Conservation (phyloP, 1,140 invertebrate species). For the Zaprionus kolodkinae region DNA sequence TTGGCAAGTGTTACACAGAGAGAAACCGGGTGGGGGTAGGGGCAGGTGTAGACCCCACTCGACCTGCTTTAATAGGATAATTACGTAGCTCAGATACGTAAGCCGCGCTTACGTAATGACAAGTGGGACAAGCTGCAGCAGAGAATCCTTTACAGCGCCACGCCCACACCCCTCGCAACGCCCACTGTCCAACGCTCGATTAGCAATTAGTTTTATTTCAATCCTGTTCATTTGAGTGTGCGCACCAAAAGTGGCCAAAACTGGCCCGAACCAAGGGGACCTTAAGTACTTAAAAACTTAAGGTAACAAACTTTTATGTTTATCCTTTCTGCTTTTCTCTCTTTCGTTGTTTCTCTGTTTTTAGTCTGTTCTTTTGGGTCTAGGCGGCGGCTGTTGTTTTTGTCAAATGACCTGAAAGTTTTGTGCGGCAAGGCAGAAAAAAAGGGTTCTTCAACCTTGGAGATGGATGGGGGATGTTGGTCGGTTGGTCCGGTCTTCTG, state of each 20-base stretch:
- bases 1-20: conserved; percentile 57
- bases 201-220: conserved; percentile 79
- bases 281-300: conserved; percentile 75
- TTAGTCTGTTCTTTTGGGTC: background rate
- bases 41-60: background rate
- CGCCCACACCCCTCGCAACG: background rate
- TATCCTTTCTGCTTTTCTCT: conserved; percentile 27
- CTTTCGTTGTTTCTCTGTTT: background rate
- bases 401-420: conserved; percentile 48
- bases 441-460: conserved; percentile 27
- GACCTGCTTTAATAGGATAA: conserved; percentile 61
- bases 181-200: conserved; percentile 51
- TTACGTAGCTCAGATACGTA: conserved; percentile 61
- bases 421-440: conserved; percentile 46
- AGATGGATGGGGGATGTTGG: background rate
- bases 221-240: conserved; percentile 60
- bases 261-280: conserved; percentile 34
- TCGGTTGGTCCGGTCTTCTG: background rate
- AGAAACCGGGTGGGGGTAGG: too few relatives aligned
- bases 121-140: background rate
- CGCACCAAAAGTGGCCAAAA: conserved; percentile 24
- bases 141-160: background rate
- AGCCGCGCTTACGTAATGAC: conserved; percentile 51
- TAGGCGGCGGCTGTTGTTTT: conserved; percentile 21
- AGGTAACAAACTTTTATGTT: conserved; percentile 59